A percentile compares a stretch with the other conserved stretches of the same genome.
Evolutionary conservation across 2,888 invertebrate genomes (phyloP).

Genomic region (Polia nebulosa): DNA sequence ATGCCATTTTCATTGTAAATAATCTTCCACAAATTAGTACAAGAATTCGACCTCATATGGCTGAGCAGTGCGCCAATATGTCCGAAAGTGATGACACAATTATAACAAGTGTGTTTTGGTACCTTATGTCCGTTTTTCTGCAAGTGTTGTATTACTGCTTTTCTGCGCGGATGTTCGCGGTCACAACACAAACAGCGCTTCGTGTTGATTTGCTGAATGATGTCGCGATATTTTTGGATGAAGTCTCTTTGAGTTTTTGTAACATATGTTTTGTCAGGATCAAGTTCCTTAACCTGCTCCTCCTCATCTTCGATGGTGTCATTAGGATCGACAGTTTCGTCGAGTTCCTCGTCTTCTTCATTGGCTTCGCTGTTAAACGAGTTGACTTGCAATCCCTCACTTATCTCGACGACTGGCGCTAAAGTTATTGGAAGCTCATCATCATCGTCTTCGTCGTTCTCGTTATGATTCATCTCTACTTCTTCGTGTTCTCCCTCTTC

Average conservation of each 20-base stretch:
- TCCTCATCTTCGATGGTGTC: constrained; percentile 77
- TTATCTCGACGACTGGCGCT: constrained; percentile 87
- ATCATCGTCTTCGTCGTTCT: constrained; percentile 81
- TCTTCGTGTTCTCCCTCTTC: constrained; percentile 75
- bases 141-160: constrained; percentile 89
- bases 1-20: constrained; percentile 89
- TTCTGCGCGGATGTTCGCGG: constrained; percentile 86
- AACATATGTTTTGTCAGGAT: constrained; percentile 84
- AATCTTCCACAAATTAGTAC: constrained; percentile 89
- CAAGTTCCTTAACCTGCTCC: constrained; percentile 74
- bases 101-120: constrained; percentile 92
- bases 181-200: constrained; percentile 88
- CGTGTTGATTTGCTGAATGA: constrained; percentile 88
- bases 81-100: constrained; percentile 91
- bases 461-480: constrained; percentile 76
- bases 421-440: constrained; percentile 82
- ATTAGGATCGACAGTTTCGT: constrained; percentile 75
- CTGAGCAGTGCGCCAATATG: constrained; percentile 89
- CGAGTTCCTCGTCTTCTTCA: constrained; percentile 81
- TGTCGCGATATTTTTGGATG: constrained; percentile 84
- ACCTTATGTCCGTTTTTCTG: constrained; percentile 91
- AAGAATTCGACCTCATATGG: constrained; percentile 88
- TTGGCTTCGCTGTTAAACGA: constrained; percentile 82
- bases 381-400: constrained; percentile 84
- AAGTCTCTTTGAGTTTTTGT: constrained; percentile 88